Evolutionary conservation across 2,797 vertebrate genomes (phyloP).

Genomic region (Eremophila alpestris): DNA sequence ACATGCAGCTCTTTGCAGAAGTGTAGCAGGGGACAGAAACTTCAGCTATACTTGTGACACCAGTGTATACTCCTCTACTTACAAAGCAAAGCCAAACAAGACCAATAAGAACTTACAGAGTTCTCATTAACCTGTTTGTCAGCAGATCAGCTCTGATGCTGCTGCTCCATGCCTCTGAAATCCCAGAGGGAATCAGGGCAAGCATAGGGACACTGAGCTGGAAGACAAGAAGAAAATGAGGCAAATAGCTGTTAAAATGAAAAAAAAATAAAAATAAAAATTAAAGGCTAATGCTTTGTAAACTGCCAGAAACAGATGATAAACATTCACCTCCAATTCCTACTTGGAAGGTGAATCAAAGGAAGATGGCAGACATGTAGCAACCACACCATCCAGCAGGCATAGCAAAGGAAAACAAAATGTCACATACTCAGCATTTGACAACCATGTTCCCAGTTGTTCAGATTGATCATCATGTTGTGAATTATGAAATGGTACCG

Average conservation of each 20-base stretch:
- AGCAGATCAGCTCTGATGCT: not conserved
- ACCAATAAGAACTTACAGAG: not conserved
- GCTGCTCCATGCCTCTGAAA: not conserved
- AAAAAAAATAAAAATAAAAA: not conserved
- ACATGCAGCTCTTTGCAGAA: not conserved
- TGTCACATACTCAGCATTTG: not conserved
- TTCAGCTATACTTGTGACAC: not conserved
- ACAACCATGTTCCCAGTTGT: not conserved
- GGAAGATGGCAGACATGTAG: not conserved
- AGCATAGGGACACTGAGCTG: not conserved
- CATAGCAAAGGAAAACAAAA: not conserved
- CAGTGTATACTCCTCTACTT: not conserved
- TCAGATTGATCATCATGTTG: not conserved
- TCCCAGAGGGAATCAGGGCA: not conserved
- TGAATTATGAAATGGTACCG: not conserved
- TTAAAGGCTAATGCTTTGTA: not conserved
- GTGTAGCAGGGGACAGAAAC: not conserved
- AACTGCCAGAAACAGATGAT: not conserved
- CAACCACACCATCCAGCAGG: not conserved
- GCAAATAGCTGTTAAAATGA: not conserved
- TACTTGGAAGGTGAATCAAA: not conserved
- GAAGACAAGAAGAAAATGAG: not conserved
- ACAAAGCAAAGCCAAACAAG: not conserved
- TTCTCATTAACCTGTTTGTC: not conserved
- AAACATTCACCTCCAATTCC: not conserved